Evolutionary conservation across 2,113 vertebrate species (phyloP).

Genomic region (Numenius arquata): DNA sequence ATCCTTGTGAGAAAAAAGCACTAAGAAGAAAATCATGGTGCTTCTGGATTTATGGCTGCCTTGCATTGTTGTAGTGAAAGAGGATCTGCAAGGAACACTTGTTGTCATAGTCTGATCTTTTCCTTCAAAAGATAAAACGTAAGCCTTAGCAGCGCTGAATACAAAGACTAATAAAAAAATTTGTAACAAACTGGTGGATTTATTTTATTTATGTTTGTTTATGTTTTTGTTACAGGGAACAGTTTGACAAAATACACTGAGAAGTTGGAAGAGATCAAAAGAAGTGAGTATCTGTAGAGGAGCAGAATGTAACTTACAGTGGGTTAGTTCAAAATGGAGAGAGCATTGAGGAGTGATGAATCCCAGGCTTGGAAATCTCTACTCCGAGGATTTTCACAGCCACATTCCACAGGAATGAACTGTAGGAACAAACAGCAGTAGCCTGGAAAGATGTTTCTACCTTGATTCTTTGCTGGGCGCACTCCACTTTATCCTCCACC

Average conservation of each 20-base stretch:
- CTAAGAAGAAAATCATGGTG: fast-evolving
- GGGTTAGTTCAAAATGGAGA: background rate
- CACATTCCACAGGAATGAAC: background rate
- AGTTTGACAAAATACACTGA: slow-evolving; percentile 92
- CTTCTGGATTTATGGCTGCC: background rate
- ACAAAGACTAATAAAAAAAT: background rate
- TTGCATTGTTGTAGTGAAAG: background rate
- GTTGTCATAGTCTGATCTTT: background rate
- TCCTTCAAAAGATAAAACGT: background rate
- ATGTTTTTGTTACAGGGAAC: slow-evolving; percentile 72
- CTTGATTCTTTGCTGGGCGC: background rate
- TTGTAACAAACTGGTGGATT: background rate
- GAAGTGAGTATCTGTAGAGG: slow-evolving; percentile 81
- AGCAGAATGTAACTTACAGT: fast-evolving
- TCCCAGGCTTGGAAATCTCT: background rate
- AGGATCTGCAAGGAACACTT: fast-evolving
- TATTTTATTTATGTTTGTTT: background rate
- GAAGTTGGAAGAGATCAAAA: slow-evolving; percentile 88
- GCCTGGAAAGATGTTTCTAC: background rate
- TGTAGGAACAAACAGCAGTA: background rate
- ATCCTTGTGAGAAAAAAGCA: background rate
- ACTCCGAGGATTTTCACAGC: background rate
- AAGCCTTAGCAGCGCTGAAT: fast-evolving
- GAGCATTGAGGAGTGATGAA: background rate
- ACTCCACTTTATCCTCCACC: fast-evolving